These are phyloP conservation scores for Sinocyclocheilus maitianheensis DNA, from an alignment of 2,113 vertebrate species.

Conservation along the genomic window DNA sequence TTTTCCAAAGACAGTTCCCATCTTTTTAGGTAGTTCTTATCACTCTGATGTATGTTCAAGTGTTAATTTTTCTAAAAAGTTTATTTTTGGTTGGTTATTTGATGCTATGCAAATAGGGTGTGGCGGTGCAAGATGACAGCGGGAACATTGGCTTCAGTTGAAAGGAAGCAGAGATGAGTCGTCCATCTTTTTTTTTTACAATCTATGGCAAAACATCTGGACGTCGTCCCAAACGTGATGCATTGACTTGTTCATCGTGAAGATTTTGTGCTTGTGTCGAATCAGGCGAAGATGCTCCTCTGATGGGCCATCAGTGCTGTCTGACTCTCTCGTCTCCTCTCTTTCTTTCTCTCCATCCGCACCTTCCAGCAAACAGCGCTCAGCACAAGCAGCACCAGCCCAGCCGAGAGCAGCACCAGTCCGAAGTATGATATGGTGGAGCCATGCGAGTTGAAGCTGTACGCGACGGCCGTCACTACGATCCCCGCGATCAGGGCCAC, in stretches of 20 bases:
- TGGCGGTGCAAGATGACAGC: too few relatives aligned
- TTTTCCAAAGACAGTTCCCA: too few relatives aligned
- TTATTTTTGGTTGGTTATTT: background rate
- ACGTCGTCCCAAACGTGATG: too few relatives aligned
- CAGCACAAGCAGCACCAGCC: conserved; percentile 84
- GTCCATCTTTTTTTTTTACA: background rate
- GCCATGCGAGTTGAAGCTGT: conserved; percentile 96
- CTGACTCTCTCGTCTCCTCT: conserved; percentile 91
- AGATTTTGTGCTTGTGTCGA: background rate
- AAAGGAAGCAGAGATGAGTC: background rate
- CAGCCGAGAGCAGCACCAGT: conserved; percentile 86
- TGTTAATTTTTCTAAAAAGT: background rate
- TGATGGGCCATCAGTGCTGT: conserved; percentile 85
- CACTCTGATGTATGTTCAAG: too few relatives aligned
- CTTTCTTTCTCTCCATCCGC: conserved; percentile 85
- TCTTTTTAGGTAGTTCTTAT: background rate
- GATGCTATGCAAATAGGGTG: background rate
- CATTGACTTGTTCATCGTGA: background rate
- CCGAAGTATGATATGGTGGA: conserved; percentile 95
- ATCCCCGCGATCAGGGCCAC: conserved; percentile 91
- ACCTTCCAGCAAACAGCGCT: conserved; percentile 91
- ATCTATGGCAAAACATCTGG: background rate
- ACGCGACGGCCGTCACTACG: conserved; percentile 92
- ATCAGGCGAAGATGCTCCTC: conserved; percentile 78
- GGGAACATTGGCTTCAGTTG: too few relatives aligned